Evolutionary conservation across 1,140 invertebrate genomes (phyloP).

Genomic region (Stratiolaelaps scimitus): DNA sequence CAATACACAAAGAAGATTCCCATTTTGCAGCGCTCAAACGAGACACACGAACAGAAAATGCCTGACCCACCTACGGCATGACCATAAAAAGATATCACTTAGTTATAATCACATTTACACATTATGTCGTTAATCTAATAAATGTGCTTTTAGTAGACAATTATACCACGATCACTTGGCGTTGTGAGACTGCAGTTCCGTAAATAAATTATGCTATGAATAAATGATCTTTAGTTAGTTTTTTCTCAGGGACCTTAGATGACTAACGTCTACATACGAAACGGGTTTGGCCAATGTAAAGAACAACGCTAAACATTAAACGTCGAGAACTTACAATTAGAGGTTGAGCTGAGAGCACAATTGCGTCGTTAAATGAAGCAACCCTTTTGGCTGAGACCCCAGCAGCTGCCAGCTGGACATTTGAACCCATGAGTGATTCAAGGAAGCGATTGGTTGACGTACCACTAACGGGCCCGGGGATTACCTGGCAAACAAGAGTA

Average conservation of each 20-base stretch:
- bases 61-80: neutral
- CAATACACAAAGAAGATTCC: slow-evolving; percentile 63
- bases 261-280: no score
- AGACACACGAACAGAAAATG: slow-evolving; percentile 5
- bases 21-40: slow-evolving; percentile 44
- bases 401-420: neutral
- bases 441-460: neutral
- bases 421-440: neutral
- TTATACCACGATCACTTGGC: no score
- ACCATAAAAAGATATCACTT: no score
- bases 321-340: slow-evolving; percentile 27
- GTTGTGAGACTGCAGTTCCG: no score
- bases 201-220: no score
- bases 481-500: neutral
- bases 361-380: slow-evolving; percentile 16
- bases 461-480: neutral
- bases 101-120: no score
- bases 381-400: neutral
- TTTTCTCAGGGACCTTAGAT: no score
- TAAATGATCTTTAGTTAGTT: no score
- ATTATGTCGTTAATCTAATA: no score
- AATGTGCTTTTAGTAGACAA: no score
- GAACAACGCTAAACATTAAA: no score
- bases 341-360: slow-evolving; percentile 27
- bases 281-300: no score